Evolutionary conservation across 2,113 vertebrate species (phyloP).

Genomic region (Saccopteryx leptura): DNA sequence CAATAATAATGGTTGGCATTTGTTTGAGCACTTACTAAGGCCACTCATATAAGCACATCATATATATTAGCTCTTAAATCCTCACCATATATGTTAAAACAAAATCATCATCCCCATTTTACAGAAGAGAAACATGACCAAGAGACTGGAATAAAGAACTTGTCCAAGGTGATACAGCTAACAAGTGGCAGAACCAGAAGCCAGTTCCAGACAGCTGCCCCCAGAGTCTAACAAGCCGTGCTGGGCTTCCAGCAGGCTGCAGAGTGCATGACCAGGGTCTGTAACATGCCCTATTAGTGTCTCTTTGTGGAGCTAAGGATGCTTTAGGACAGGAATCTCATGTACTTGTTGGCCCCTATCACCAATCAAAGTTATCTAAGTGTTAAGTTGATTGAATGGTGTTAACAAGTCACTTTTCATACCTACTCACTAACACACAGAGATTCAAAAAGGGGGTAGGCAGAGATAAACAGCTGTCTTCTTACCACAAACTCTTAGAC

Average conservation of each 20-base stretch:
- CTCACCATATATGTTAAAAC: not conserved
- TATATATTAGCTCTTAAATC: not conserved
- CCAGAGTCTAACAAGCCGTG: not conserved
- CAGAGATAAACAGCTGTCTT: not conserved
- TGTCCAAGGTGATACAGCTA: not conserved
- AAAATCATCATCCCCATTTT: constrained; percentile 8
- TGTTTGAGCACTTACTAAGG: not conserved
- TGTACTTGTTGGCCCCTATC: not conserved
- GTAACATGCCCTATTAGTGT: not conserved
- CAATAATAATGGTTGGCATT: not conserved
- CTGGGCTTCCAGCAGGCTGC: fast-evolving
- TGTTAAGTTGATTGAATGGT: not conserved
- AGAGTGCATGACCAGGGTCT: not conserved
- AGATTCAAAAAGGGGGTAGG: not conserved
- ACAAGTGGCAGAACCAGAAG: not conserved
- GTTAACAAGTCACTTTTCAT: not conserved
- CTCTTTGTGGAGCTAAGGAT: not conserved
- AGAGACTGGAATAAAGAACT: not conserved
- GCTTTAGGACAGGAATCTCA: not conserved
- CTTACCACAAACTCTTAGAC: not conserved
- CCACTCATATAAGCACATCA: not conserved
- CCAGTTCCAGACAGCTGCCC: not conserved
- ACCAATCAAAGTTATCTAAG: not conserved
- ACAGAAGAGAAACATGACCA: not conserved
- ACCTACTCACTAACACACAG: not conserved